Evolutionary conservation across 2,797 vertebrate genomes (phyloP).

Genomic region (Gobio occitaniae): DNA sequence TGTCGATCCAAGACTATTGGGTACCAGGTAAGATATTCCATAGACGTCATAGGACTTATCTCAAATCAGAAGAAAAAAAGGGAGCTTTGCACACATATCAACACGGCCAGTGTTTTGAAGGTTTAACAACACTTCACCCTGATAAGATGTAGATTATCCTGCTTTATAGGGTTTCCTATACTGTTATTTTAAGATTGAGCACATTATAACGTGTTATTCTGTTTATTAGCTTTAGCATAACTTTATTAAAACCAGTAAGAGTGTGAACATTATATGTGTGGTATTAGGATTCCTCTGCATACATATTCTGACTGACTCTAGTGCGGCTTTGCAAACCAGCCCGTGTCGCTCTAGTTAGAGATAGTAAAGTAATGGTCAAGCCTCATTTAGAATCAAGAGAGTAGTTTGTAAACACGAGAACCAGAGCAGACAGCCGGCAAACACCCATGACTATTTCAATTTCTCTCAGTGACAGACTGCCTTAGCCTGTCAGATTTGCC

Average conservation of each 20-base stretch:
- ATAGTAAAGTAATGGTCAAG: conserved; percentile 59
- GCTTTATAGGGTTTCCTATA: neutral
- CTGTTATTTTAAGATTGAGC: conserved; percentile 26
- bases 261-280: conserved; percentile 8
- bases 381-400: conserved; percentile 54
- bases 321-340: conserved; percentile 61
- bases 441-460: conserved; percentile 57
- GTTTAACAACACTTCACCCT: neutral
- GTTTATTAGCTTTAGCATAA: conserved; percentile 42
- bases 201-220: conserved; percentile 49
- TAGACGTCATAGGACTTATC: neutral
- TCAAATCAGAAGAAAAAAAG: neutral
- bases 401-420: conserved; percentile 43
- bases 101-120: neutral
- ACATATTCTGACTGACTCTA: conserved; percentile 46
- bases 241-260: neutral
- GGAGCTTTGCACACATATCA: neutral
- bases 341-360: conserved; percentile 71
- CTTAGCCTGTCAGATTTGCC: conserved; percentile 50
- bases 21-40: conserved; percentile 84
- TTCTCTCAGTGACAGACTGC: conserved; percentile 62
- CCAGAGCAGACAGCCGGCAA: conserved; percentile 46
- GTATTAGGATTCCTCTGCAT: conserved; percentile 33
- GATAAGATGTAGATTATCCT: neutral
- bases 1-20: conserved; percentile 96